Conservation (phyloP, 2,113 vertebrate genomes). For the Ifrita kowaldi region DNA sequence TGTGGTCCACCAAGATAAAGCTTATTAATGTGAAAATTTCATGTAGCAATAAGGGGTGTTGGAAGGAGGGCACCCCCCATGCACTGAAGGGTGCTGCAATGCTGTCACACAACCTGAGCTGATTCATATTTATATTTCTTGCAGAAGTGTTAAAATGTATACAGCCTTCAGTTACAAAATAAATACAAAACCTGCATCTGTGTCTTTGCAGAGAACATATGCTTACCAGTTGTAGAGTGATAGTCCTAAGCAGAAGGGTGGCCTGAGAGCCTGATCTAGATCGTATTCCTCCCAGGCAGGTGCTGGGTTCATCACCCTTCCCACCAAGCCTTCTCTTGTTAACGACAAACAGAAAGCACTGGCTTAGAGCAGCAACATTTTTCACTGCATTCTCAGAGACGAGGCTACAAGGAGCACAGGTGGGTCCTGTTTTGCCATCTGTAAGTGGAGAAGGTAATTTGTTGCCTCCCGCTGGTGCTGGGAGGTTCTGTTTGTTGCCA, state of each 20-base stretch:
- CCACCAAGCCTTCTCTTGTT: not conserved
- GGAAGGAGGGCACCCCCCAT: not conserved
- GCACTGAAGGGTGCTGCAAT: not conserved
- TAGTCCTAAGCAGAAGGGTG: not conserved
- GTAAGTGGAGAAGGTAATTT: slow-evolving; percentile 2
- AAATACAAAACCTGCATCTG: not conserved
- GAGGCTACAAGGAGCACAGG: not conserved
- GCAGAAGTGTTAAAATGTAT: not conserved
- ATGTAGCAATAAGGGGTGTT: not conserved
- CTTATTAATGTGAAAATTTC: not conserved
- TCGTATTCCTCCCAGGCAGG: not conserved
- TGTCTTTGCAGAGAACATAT: not conserved
- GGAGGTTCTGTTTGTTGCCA: not conserved
- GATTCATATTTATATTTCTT: not conserved
- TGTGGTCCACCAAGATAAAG: not conserved
- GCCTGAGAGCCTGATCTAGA: not conserved
- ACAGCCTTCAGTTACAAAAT: not conserved
- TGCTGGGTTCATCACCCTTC: not conserved
- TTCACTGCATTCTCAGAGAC: not conserved
- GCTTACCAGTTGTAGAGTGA: not conserved
- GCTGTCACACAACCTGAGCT: not conserved
- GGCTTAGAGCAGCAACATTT: not conserved
- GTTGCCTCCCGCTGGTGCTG: not conserved
- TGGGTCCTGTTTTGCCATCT: slow-evolving; percentile 24
- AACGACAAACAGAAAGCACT: not conserved